Evolutionary conservation across 2,797 vertebrate genomes (phyloP), one percentile per base, ranked within the genome.

Genomic region (Mastacembelus armatus): DNA sequence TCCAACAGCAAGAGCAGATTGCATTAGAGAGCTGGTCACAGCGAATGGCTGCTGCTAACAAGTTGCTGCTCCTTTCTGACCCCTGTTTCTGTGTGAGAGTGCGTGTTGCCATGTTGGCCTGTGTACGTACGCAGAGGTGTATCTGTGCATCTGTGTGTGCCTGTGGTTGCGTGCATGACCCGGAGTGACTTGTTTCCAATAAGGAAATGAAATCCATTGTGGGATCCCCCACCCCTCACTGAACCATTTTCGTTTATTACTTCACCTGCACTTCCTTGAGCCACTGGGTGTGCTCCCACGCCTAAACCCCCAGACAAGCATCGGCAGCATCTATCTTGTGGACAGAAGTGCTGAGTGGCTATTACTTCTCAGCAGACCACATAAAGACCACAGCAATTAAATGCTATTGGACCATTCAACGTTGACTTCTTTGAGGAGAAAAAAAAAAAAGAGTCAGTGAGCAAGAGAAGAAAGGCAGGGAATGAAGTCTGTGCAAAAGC

Each of bases 261-360:
- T 86, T 87, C 85, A 91, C 89, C 84, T 91, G 87, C 86, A 87
- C 66, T 90, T 89, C 68, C 81, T 81, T 73, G 77, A 89, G 83
- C 77, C 81, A 73, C 67, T 75, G 85, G 71, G 80, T 77, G 81
- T 40, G 74, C 85, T 83, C 80, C 88, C 73, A 72, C 69, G 52
- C 81, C 69, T 76, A 83, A 86, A 71, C 74, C 78, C 82, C 74
- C 81, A 77, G 84, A 90, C 85, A 84, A 88, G 83, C 86, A 88
- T 85, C 74, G 27, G 86, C 76, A 84, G 85, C 85, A 92, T 92
- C 91, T 88, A 69, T 92, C 91, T 90, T 90, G 77, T 85, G 56
- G 90, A 92, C 91, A 92, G 88, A 86, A 92, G 84, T 90, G 88
- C 90, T 92, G 90, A 91, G 84, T 92, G 87, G 85, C 88, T 92